Evolutionary conservation across 2,113 vertebrate genomes (phyloP).

Genomic region (Pyxicephalus adspersus): DNA sequence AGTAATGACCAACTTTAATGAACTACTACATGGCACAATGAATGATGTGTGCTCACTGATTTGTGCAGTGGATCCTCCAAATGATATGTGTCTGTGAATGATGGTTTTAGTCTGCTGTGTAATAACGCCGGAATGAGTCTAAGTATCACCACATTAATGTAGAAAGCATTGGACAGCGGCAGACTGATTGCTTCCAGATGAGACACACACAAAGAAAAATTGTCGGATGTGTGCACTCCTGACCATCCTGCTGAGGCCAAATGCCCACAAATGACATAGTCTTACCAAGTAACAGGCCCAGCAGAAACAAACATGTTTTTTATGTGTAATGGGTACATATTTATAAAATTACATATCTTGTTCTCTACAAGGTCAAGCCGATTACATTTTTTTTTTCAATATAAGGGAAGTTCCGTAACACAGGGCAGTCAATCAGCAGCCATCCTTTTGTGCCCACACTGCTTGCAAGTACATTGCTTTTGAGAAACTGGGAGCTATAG

Average conservation of each 20-base stretch:
- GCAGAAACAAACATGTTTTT: slow-evolving; percentile 21
- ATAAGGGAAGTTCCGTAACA: too few species aligned
- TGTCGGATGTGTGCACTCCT: slow-evolving; percentile 28
- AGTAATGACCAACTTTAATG: not conserved
- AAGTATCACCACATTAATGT: slow-evolving; percentile 37
- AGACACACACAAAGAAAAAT: slow-evolving; percentile 25
- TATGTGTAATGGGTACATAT: slow-evolving; percentile 16
- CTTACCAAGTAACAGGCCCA: not conserved
- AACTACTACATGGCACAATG: not conserved
- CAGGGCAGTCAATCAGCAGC: too few species aligned
- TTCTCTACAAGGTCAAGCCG: not conserved
- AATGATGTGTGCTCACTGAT: not conserved
- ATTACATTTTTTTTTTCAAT: not conserved
- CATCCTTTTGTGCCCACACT: too few species aligned
- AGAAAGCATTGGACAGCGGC: not conserved
- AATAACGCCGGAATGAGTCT: slow-evolving; percentile 7
- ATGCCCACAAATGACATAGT: slow-evolving; percentile 13
- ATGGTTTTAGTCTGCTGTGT: slow-evolving; percentile 30
- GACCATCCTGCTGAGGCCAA: slow-evolving; percentile 9
- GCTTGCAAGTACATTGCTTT: too few species aligned
- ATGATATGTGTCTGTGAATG: slow-evolving; percentile 8
- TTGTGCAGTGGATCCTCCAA: not conserved
- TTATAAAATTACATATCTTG: slow-evolving; percentile 21
- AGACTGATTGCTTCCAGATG: slow-evolving; percentile 34
- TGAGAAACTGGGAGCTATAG: too few species aligned